phyloP scores from a whole-genome alignment of 2,888 invertebrate species.

The Charanyca ferruginea region DNA sequence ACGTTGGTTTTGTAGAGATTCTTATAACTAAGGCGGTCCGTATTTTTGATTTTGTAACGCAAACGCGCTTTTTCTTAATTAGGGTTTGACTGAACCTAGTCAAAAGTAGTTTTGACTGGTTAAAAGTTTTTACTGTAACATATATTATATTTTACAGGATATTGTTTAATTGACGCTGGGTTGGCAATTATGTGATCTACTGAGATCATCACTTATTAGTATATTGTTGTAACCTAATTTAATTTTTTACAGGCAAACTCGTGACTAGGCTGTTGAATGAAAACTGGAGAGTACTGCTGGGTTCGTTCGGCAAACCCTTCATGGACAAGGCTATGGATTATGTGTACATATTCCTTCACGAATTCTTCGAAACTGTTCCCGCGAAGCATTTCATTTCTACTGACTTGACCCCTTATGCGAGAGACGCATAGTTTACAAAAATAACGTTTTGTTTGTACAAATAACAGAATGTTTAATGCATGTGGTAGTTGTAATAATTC shows the following conservation, averaged over 20 bases:
- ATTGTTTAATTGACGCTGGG: too few species aligned
- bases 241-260: constrained; percentile 68
- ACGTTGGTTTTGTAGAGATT: too few species aligned
- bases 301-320: constrained; percentile 63
- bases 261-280: constrained; percentile 69
- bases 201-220: not conserved
- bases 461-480: not conserved
- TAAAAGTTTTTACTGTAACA: too few species aligned
- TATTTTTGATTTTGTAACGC: too few species aligned
- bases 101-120: too few species aligned
- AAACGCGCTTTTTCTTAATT: too few species aligned
- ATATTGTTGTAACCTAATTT: constrained; percentile 22
- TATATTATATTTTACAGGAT: too few species aligned
- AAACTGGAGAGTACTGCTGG: constrained; percentile 68
- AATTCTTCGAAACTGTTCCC: constrained; percentile 55
- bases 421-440: not conserved
- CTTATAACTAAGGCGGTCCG: too few species aligned
- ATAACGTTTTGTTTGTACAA: not conserved
- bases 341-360: constrained; percentile 41
- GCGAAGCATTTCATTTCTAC: constrained; percentile 55
- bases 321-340: constrained; percentile 64
- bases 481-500: not conserved
- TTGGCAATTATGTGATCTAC: too few species aligned
- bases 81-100: too few species aligned
- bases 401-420: constrained; percentile 60